Base-by-base conservation (phyloP, 2,113 vertebrate genomes). In the Sakesphorus luctuosus region DNA sequence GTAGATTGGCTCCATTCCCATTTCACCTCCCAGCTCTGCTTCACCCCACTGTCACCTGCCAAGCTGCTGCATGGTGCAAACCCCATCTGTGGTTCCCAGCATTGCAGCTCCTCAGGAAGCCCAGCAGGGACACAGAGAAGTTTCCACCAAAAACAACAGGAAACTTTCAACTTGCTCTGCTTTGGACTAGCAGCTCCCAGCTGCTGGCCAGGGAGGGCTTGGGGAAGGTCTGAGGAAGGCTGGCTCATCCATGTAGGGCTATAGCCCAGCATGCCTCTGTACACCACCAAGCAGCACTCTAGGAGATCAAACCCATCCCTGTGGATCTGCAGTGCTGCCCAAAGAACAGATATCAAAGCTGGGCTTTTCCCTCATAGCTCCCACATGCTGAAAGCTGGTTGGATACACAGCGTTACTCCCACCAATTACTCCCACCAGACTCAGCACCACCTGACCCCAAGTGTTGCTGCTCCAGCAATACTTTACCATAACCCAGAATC, bases 211-310 rank as follows among this genome's bases (percentile, higher is more conserved):
- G 49, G 25, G 49, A 50, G 13, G 49, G 49, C 25, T 26, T 9
- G 26, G 44, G 81, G 58, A 26, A 49, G 24, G 43, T 38, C 59
- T 50, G n/a, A 46, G 76, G 79, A 73, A 88, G 36, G 68, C 11
- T 14, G 35, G 28, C 21, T 59, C 50, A 52, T 47, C 52, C 2
- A 3, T 6, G 4, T 44, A 69, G 49, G 26, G 25, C 29, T 36
- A 14, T 2, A 5, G 72, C 35, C 66, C 2, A 0, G 28, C 23
- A 63, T 58, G 44, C 9, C 36, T 52, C 19, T 8, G 33, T 52
- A 25, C 0, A 1, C 73, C 0, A 0, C 53, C 3, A 0, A 87
- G 88, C 23, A 63, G 52, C 0, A 0, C 31, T 68, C 33, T 5
- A 25, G 67, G 86, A 93, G 77, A 46, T 24, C 55, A 24, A 86